Base-by-base conservation (phyloP, 2,888 invertebrate species). In the Blera fallax region DNA sequence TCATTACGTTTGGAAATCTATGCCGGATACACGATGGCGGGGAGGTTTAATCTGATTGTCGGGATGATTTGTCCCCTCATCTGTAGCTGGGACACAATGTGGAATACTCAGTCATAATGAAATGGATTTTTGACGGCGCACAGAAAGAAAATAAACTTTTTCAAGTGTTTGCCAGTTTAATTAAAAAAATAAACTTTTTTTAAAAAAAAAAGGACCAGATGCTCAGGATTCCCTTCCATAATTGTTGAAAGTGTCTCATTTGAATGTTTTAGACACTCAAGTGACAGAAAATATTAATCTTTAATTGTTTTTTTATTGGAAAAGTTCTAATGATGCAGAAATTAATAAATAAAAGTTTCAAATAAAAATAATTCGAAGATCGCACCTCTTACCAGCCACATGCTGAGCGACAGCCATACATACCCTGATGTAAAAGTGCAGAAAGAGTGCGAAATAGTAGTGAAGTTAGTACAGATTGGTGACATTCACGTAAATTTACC, bases 41-140 rank as follows among this genome's bases (percentile, higher is more conserved):
- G 6, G 70, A 40, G 48, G 56, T 69, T 77, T 82, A 78, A 87
- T 87, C 82, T 78, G 87, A 87, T 87, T 87, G 73, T 81, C 81
- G 77, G 76, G 54, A 81, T 85, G 85, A 81, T 85, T 85, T 85
- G 70, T 85, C 72, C 8, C 52, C 64, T 16, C 21, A 10, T 14
- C 37, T 32, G 8, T 16, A 45, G 48, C 58, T 21, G 32, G 50
- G 34, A 4, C 24, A 24, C 24, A 24, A 24, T 24, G 4, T 24
- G 24, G 4, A 24, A 62, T 58, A 67, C 65, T 67, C 37, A 11
- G 60, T 81, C 72, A 67, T 70, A 85, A 81, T 81, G 65, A 85
- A 85, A 85, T 84, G 43, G 50, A 77, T 65, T 70, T 78, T 78
- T 77, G 82, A 72, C 45, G 74, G 52, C n/a, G n/a, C 11, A 11